Evolutionary conservation across 2,797 vertebrate species (phyloP), one percentile per base, ranked within the genome.

Genomic region (Prionace glauca): DNA sequence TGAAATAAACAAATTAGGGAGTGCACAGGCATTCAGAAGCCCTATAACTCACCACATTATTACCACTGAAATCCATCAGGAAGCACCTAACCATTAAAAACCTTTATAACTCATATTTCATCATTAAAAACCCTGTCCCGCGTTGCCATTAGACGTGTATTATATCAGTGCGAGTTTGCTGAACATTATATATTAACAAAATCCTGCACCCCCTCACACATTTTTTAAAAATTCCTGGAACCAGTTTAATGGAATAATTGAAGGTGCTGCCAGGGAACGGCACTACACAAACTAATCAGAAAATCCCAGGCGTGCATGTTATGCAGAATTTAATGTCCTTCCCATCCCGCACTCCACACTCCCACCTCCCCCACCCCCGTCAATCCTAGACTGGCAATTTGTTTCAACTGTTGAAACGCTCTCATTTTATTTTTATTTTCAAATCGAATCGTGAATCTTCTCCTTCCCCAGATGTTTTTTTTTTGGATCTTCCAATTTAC

Each of bases 241-340:
- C 88, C 88, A 91, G 65, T 91, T 91, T 91, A 91, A n/a, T 65
- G 20, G 65, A 92, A 92, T 92, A 32, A 72, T 32, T 29, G 18
- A 41, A 45, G 11, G 67, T 94, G 36, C 36, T 92, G 62, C 69
- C 12, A 56, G 50, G 69, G 69, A 50, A 10, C 22, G 36, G 41
- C 41, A 29, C 18, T 50, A 24, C 67, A 56, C 69, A 74, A 71
- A 94, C 41, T 56, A 94, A 71, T 41, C 45, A 50, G 93, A 69
- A 74, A 94, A 94, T n/a, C 69, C 93, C 92, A 74, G 26, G 22
- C 10, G 92, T 94, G 41, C 50, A 56, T 60, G 5, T 22, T 41
- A 84, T 60, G 45, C 50, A 90, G 60, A 72, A 67, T 41, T 18
- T 69, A 69, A 18, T 18, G 16, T 18, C 14, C 62, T 62, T 60